phyloP scores from a whole-genome alignment of 2,113 vertebrate genomes.

The Archilochus colubris region DNA sequence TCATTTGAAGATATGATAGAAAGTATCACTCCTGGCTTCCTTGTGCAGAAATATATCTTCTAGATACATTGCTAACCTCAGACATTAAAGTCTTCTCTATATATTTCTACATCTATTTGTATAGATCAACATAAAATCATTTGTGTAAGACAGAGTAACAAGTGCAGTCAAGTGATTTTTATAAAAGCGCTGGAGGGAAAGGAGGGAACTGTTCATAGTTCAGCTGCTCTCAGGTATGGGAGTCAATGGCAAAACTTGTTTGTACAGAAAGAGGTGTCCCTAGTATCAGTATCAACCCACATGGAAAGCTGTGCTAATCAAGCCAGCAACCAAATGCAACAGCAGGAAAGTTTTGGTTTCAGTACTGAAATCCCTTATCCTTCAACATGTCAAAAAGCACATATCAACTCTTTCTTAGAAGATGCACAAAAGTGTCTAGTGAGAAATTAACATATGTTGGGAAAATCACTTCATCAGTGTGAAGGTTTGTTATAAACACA shows the following conservation, averaged over 20 bases:
- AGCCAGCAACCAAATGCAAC: background rate
- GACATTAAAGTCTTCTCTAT: background rate
- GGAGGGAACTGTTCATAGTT: slow-evolving; percentile 24
- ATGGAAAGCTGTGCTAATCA: background rate
- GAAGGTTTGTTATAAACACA: background rate
- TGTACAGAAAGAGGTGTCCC: background rate
- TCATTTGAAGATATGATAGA: background rate
- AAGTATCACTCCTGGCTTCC: background rate
- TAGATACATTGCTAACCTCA: background rate
- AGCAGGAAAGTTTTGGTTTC: background rate
- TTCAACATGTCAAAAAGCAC: background rate
- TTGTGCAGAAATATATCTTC: background rate
- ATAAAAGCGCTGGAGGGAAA: background rate
- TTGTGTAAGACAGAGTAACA: background rate
- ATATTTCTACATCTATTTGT: background rate
- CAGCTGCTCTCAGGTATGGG: background rate
- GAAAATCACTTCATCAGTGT: background rate
- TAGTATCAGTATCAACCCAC: background rate
- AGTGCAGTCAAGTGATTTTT: background rate
- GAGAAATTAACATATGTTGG: background rate
- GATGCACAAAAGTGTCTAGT: background rate
- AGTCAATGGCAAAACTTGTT: slow-evolving; percentile 19
- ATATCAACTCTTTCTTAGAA: background rate
- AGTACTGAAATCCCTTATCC: background rate
- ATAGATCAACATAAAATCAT: background rate